These are phyloP conservation scores for Dendrocincla tyrannina DNA, from an alignment of 2,797 vertebrate species.

Conservation along the genomic window DNA sequence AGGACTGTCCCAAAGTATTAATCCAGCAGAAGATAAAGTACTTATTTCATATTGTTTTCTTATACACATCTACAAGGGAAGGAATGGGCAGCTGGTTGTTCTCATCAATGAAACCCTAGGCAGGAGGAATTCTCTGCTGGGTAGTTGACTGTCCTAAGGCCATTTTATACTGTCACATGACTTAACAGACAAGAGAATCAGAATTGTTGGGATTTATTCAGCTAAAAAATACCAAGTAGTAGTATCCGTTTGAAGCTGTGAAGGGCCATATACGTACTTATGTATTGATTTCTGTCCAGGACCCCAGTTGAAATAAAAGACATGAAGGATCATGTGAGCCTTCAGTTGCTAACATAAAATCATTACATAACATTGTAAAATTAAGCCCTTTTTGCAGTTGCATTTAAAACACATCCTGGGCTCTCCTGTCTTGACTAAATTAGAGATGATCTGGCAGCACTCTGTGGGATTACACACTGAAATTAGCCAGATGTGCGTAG, in stretches of 20 bases:
- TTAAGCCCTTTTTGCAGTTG: not conserved
- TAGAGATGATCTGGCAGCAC: not conserved
- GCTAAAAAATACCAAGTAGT: not conserved
- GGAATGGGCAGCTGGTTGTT: not conserved
- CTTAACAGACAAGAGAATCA: not conserved
- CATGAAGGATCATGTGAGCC: not conserved
- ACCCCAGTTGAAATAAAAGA: conserved; percentile 13
- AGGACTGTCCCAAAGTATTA: not conserved
- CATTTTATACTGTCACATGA: not conserved
- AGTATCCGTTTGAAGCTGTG: not conserved
- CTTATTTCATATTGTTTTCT: not conserved
- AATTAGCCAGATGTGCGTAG: not conserved
- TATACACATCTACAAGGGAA: not conserved
- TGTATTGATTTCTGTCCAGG: not conserved
- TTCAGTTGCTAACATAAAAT: conserved; percentile 1
- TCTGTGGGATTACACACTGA: not conserved
- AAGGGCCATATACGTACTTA: not conserved
- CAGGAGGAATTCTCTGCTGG: not conserved
- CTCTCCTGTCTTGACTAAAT: not conserved
- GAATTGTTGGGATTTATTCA: not conserved
- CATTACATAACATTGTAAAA: not conserved
- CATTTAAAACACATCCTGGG: not conserved
- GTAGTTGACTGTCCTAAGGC: not conserved
- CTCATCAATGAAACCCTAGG: not conserved
- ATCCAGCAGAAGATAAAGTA: not conserved